Evolutionary conservation across 2,113 vertebrate species (phyloP), one percentile per base, ranked within the genome.

Genomic region (Polypterus senegalus): DNA sequence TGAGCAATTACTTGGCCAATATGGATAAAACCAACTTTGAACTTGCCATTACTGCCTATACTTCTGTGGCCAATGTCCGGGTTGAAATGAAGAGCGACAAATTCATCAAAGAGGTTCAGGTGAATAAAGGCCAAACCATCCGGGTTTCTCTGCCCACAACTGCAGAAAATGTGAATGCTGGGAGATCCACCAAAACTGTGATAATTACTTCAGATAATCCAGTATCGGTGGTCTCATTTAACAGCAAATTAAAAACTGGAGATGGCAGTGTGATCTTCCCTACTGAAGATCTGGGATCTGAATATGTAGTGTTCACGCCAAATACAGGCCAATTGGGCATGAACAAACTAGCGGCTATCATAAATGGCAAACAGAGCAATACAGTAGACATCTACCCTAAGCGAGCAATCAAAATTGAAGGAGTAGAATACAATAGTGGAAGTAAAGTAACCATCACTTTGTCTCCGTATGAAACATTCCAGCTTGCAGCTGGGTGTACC

Each of bases 331-430:
- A 51, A 1, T 3, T 0, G 1, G 6, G 5, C 7, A 63, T 49
- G n/a, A 54, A 69, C 47, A 65, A 61, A 9, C 48, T 63, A 9
- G 49, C 68, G 6, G 65, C 68, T 27, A 65, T 77, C 6, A 51
- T 70, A 47, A 77, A 77, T 27, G 73, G 75, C 49, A 67, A 69
- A n/a, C 27, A 61, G 3, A n/a, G 9, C 5, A 77, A 77, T 64
- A 60, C n/a, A 43, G 46, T 77, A 9, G 61, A 57, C 3, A 62
- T 73, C 9, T 6, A 48, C 45, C 63, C 73, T 27, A 44, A 53
- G 53, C 45, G 27, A 8, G 5, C 47, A 5, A 47, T 68, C 46
- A 6, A 6, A 7, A 54, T 64, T 6, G 43, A 48, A 5, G 53
- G 7, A 5, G 8, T 5, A 3, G 9, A 45, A 6, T 60, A 64